Base-by-base conservation (phyloP, 2,888 invertebrate genomes). In the Perizoma affinitatum region DNA sequence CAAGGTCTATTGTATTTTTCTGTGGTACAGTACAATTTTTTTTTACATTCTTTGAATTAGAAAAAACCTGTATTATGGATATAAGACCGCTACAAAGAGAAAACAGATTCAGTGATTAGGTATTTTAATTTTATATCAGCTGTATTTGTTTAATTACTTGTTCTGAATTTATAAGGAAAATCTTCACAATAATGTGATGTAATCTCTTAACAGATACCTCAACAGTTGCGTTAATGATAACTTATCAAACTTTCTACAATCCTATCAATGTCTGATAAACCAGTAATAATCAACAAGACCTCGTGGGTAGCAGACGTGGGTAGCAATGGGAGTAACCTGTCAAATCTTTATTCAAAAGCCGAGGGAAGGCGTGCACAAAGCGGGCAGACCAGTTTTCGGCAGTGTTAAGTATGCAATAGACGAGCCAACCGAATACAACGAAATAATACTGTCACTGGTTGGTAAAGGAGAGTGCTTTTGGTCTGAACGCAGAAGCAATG, bases 271-370 rank as follows among this genome's bases (percentile, higher is more conserved):
- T 11, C 40, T 47, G 38, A 43, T 54, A 53, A 10, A 5, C 1
- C 11, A 34, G 0, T 35, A 59, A 54, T 59, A 8, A 40, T 35
- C 5, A 34, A 22, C n/a, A 4, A 40, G 8, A 42, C 42, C 5
- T 41, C 34, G 34, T 10, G 4, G 6, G 10, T 41, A 35, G 34
- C 11, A 45, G 40, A 54, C 59, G 53, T 38, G 41, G 6, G 11
- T 10, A 4, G 34, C 35, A 58, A 79, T 79, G 80, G 73, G 70
- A 48, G 55, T 79, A 6, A 49, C 51, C 4, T 74, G 78, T 61
- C 65, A 79, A 49, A 79, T 79, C 46, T 52, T 69, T 1, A 66
- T 79, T 33, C 51, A 65, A 22, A 63, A 56, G 41, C 68, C 66
- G 38, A 49, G 51, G 38, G 67, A 63, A 8, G 70, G 68, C 7